Evolutionary conservation across 2,888 invertebrate species (phyloP), one percentile per base, ranked within the genome.

Genomic region (Miltochrista miniata): DNA sequence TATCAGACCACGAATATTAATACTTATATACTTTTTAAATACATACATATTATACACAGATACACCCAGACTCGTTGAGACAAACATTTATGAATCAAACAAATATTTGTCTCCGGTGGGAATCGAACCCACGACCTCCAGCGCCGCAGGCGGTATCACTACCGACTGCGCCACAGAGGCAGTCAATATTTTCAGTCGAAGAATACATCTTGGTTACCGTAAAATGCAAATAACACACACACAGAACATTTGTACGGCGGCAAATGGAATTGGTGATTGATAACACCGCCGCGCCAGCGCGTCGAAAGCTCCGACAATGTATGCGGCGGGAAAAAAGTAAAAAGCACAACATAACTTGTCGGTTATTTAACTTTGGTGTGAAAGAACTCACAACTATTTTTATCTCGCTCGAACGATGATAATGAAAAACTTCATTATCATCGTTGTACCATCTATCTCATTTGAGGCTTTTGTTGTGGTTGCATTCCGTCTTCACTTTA

Each of bases 361-460:
- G 65, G 67, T 70, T 69, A 64, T 75, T 76, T 74, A 72, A 74
- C 74, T 62, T 64, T 52, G 64, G 66, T 73, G 77, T 77, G 72
- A 81, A 81, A 77, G 78, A 83, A 77, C 76, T 72, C 72, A 64
- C 48, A 63, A 70, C 75, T 78, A 76, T 79, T 75, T 81, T 73
- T 72, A 77, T 72, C 70, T 71, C 74, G 41, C 38, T 59, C 59
- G 64, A 64, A 61, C 18, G 3, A 24, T 61, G 57, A 61, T 59
- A 59, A 64, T 41, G 77, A 48, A 76, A 79, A 78, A 72, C 53
- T 53, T 54, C 56, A 62, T 60, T 72, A 76, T 24, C 3, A 24
- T 24, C 5, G 5, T 5, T 24, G 5, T 24, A 24, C 18, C 18
- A 24, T 24, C 18, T 24, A 24, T 24, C 18, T 24, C 18, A 24